Evolutionary conservation across 1,140 invertebrate species (phyloP).

Genomic region (Drosophila trapezifrons): DNA sequence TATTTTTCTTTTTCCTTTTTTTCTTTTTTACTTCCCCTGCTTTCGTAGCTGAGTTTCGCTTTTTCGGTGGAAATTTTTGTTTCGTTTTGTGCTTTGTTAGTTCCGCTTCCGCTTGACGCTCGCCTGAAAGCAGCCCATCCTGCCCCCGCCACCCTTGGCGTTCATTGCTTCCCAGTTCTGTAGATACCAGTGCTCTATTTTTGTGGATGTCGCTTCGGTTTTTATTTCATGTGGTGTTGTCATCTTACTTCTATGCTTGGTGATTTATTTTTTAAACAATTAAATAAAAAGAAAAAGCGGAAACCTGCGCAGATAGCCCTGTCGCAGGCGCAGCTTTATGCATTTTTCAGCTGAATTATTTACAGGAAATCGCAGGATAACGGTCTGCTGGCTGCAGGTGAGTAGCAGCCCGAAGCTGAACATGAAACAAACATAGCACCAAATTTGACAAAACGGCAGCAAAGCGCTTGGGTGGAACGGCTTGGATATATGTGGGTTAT

Average conservation of each 20-base stretch:
- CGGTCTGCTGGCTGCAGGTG: conserved; percentile 47
- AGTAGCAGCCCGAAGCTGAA: conserved; percentile 22
- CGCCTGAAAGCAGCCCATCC: conserved; percentile 7
- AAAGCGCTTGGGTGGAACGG: background rate
- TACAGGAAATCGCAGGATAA: conserved; percentile 65
- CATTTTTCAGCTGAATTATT: conserved; percentile 78
- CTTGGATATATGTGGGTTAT: background rate
- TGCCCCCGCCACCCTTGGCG: background rate
- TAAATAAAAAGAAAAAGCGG: conserved; percentile 51
- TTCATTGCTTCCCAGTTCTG: background rate
- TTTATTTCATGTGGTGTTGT: conserved; percentile 75
- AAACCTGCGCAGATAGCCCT: conserved; percentile 14
- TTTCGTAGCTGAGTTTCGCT: conserved; percentile 42
- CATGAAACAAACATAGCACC: conserved; percentile 6
- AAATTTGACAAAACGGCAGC: conserved; percentile 49
- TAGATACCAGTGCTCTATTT: conserved; percentile 58
- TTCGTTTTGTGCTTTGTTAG: conserved; percentile 79
- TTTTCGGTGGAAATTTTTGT: conserved; percentile 49
- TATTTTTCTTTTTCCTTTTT: conserved; percentile 56
- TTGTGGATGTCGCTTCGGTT: conserved; percentile 42
- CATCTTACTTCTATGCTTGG: conserved; percentile 68
- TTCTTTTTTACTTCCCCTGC: conserved; percentile 16
- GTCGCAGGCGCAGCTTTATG: conserved; percentile 56
- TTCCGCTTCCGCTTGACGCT: conserved; percentile 65
- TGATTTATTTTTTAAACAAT: conserved; percentile 82